These are phyloP conservation scores for Montifringilla adamsi DNA, from an alignment of 2,113 vertebrate species.

Conservation along the genomic window DNA sequence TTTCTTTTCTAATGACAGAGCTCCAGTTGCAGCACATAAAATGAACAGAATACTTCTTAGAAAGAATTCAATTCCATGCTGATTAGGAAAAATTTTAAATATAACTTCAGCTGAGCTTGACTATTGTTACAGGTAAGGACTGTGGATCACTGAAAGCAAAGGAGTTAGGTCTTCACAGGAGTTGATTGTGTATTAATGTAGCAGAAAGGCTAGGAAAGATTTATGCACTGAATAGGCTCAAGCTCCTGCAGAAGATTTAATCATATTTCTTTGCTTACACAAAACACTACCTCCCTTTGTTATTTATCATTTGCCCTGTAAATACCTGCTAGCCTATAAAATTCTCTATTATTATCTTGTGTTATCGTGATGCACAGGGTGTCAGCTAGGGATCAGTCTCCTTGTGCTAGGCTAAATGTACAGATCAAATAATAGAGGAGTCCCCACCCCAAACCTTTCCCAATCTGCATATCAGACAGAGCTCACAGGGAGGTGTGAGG, in stretches of 20 bases:
- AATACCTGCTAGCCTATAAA: not conserved
- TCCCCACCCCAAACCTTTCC: not conserved
- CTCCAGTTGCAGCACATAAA: slow-evolving; percentile 32
- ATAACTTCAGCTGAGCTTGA: not conserved
- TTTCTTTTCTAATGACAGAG: slow-evolving; percentile 62
- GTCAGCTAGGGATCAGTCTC: not conserved
- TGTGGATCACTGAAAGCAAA: not conserved
- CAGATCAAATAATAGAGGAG: not conserved
- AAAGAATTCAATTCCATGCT: slow-evolving; percentile 35
- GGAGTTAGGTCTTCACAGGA: not conserved
- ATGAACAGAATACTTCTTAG: not conserved
- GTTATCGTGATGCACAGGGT: not conserved
- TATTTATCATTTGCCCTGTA: slow-evolving; percentile 2
- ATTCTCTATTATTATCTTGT: not conserved
- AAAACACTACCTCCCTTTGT: not conserved
- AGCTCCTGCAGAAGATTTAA: slow-evolving; percentile 27
- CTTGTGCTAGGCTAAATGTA: not conserved
- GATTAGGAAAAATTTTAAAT: slow-evolving; percentile 54
- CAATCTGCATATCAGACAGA: not conserved
- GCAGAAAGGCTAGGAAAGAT: slow-evolving; percentile 22
- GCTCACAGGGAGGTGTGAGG: not conserved
- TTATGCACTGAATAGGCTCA: slow-evolving; percentile 1
- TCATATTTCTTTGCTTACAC: slow-evolving; percentile 8
- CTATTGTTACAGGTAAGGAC: slow-evolving; percentile 13
- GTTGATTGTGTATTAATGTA: slow-evolving; percentile 11